These are phyloP conservation scores for Sciurus carolinensis DNA, from an alignment of 2,797 vertebrate genomes.

Conservation along the genomic window DNA sequence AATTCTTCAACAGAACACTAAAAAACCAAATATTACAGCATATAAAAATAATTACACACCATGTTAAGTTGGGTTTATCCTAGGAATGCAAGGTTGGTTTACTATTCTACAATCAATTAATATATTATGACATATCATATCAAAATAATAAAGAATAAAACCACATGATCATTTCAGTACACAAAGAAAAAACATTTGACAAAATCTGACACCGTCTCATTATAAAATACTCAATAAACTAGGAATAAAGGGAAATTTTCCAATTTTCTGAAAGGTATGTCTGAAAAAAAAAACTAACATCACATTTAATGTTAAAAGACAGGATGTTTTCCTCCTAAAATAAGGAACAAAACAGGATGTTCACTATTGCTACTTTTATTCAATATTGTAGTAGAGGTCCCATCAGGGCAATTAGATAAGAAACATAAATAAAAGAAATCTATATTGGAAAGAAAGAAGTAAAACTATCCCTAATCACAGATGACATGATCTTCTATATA, in stretches of 20 bases:
- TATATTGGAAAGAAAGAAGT: constrained; percentile 1
- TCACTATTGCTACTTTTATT: neutral
- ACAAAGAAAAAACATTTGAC: constrained; percentile 36
- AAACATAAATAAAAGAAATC: constrained; percentile 4
- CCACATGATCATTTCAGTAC: neutral
- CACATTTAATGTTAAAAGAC: constrained; percentile 12
- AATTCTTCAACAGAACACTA: constrained; percentile 65
- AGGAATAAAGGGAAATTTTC: constrained; percentile 47
- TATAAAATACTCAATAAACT: neutral
- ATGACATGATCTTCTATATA: neutral
- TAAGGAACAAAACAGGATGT: neutral
- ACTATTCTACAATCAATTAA: constrained; percentile 23
- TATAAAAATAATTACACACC: constrained; percentile 40
- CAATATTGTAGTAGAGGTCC: neutral
- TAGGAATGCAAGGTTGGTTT: constrained; percentile 24
- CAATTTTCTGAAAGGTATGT: neutral
- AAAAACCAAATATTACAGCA: constrained; percentile 38
- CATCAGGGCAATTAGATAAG: neutral
- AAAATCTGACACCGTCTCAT: neutral
- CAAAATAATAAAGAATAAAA: constrained; percentile 46
- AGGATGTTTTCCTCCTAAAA: constrained; percentile 17
- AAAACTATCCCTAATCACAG: neutral
- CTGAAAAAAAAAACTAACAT: neutral
- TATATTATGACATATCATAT: neutral
- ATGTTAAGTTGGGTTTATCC: neutral